Evolutionary conservation across 2,113 vertebrate genomes (phyloP).

Genomic region (Glareola pratincola): DNA sequence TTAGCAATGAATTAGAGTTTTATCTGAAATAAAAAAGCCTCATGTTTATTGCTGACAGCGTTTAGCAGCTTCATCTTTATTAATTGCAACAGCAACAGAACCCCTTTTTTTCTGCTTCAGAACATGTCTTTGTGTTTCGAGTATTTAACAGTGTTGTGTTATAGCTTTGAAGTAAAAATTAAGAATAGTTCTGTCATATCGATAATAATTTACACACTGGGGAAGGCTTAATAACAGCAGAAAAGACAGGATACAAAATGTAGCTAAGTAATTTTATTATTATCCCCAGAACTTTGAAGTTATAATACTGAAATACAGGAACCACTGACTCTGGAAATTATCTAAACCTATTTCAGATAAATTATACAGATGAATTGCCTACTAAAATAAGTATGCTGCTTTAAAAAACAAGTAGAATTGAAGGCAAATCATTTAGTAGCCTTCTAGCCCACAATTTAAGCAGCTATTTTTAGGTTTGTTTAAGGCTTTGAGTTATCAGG

Average conservation of each 20-base stretch:
- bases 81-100: neutral
- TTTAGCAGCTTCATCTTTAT: neutral
- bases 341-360: neutral
- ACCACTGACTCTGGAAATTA: neutral
- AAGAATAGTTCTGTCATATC: neutral
- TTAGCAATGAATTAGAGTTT: conserved; percentile 53
- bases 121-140: neutral
- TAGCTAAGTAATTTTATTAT: neutral
- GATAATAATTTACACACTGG: neutral
- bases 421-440: neutral
- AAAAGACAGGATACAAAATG: neutral
- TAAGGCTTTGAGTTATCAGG: neutral
- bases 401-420: neutral
- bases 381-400: neutral
- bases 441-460: neutral
- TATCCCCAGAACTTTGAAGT: neutral
- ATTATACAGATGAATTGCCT: neutral
- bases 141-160: neutral
- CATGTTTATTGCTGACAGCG: neutral
- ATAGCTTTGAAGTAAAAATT: neutral
- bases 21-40: neutral
- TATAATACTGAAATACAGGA: neutral
- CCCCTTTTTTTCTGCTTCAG: neutral
- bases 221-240: neutral
- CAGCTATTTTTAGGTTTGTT: neutral